Evolutionary conservation across 2,888 invertebrate genomes (phyloP), one percentile per base, ranked within the genome.

Genomic region (Lasioglossum figueresi): DNA sequence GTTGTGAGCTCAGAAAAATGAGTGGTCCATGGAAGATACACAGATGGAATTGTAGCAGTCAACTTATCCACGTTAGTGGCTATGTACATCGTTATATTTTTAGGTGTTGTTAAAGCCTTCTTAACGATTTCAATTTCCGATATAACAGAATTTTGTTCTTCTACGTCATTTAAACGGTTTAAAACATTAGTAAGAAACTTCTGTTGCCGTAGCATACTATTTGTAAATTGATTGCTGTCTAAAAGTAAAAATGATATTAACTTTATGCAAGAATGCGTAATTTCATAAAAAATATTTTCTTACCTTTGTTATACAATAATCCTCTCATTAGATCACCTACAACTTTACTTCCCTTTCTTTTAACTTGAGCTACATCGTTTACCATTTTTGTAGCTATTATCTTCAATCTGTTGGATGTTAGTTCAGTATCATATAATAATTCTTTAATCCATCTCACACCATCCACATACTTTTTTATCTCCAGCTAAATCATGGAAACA

Each of bases 381-480:
- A 97, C 96, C 95, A 98, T 96, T 94, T 98, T 98, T 86, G 97
- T 97, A 0, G 98, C 97, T 88, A 98, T 97, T 43, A 98, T 97
- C 91, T 97, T 96, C 72, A 98, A 94, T 86, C 98, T 95, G 76
- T 98, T 98, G 23, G 96, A 96, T 0, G 97, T 97, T 89, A 98
- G 96, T 88, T 97, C 96, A 0, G 97, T 96, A 12, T 96, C 95
- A 92, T 97, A 97, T 48, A 99, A 93, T 45, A 99, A 95, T 91
- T 98, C 97, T 88, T 96, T 96, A 77, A 98, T 94, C 97, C 98
- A 98, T 77, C 96, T 95, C 19, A 99, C 96, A 0, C 98, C 97
- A 86, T 96, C 96, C 27, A 96, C 96, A 93, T 98, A 98, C 93
- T 98, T 98, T 76, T 96, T 95, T 0, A 97, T 96, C 94, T 98